phyloP scores from a whole-genome alignment of 1,140 invertebrate genomes.

The Potamilus streckersoni region DNA sequence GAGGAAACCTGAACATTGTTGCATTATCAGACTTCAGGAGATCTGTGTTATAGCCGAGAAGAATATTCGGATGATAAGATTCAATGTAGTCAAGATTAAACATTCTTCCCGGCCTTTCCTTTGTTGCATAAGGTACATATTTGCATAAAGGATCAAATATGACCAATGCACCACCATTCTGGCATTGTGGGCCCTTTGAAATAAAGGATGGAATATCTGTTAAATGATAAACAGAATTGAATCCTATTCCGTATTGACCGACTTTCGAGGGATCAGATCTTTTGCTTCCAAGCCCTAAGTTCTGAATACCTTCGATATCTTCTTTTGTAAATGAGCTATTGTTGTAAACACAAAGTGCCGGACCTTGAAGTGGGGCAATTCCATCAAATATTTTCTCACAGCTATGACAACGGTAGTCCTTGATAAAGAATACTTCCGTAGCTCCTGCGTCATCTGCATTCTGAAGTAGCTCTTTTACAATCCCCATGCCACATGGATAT shows the following conservation, averaged over 20 bases:
- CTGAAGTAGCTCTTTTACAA: constrained; percentile 57
- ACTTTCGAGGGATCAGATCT: constrained; percentile 40
- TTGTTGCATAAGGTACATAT: constrained; percentile 33
- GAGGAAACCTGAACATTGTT: constrained; percentile 40
- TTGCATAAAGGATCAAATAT: constrained; percentile 57
- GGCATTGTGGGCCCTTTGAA: constrained; percentile 35
- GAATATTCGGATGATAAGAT: constrained; percentile 35
- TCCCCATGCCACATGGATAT: constrained; percentile 50
- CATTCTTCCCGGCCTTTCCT: constrained; percentile 39
- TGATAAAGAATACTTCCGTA: constrained; percentile 57
- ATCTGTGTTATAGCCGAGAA: constrained; percentile 33
- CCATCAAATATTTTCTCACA: constrained; percentile 34
- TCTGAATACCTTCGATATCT: constrained; percentile 57
- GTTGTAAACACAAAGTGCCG: constrained; percentile 60
- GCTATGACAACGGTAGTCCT: constrained; percentile 43
- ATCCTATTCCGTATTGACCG: constrained; percentile 58
- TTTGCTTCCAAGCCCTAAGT: constrained; percentile 53
- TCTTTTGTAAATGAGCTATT: constrained; percentile 51
- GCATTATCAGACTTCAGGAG: constrained; percentile 1
- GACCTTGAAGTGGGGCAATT: constrained; percentile 47
- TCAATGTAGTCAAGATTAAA: constrained; percentile 27
- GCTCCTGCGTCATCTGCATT: constrained; percentile 69
- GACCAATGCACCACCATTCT: constrained; percentile 39
- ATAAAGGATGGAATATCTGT: constrained; percentile 59
- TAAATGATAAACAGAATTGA: constrained; percentile 63